Conservation (phyloP, 2,113 vertebrate genomes). For the Onychorhynchus coronatus region DNA sequence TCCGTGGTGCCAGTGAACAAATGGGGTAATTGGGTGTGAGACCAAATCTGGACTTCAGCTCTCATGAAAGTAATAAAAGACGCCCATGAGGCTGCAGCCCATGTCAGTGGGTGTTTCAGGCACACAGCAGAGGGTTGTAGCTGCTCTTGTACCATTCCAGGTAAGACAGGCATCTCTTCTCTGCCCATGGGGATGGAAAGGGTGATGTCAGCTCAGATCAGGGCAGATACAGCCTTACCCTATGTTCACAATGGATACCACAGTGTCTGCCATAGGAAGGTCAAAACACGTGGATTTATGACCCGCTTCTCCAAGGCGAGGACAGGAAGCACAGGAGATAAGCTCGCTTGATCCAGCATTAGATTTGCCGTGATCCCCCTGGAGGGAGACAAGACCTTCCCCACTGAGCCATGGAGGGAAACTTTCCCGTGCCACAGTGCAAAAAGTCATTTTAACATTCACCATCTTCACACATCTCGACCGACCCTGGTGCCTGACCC, state of each 20-base stretch:
- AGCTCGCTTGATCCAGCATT: background rate
- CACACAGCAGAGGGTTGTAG: background rate
- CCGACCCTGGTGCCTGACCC: accelerated
- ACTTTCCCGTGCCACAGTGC: accelerated
- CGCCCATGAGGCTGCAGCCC: background rate
- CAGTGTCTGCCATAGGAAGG: background rate
- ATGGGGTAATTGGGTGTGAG: background rate
- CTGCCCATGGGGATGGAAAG: background rate
- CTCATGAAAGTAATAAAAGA: background rate
- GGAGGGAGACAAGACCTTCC: background rate
- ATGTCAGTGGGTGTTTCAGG: background rate
- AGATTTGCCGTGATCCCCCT: background rate
- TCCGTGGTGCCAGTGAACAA: background rate
- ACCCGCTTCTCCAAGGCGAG: background rate
- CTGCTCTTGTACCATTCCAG: accelerated
- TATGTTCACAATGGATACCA: accelerated
- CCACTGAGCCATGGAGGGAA: background rate
- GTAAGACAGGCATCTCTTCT: background rate
- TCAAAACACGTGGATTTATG: background rate
- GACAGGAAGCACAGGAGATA: background rate
- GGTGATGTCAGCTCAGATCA: accelerated
- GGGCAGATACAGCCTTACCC: accelerated
- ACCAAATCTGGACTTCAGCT: background rate
- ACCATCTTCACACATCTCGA: accelerated
- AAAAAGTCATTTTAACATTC: background rate